phyloP scores from a whole-genome alignment of 2,797 vertebrate genomes.

The Cryptoprocta ferox region DNA sequence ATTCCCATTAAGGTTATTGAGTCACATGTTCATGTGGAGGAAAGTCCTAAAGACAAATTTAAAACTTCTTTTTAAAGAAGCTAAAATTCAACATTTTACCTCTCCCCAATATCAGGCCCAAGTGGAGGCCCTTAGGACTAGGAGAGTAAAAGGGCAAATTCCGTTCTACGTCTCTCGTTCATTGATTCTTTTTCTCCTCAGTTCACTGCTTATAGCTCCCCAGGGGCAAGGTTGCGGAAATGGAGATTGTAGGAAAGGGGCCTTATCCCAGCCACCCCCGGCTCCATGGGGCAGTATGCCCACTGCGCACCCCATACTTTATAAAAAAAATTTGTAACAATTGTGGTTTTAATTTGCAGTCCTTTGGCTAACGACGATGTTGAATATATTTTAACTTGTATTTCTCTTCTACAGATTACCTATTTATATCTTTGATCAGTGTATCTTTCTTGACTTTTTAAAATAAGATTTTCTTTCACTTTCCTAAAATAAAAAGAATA shows the following conservation, averaged over 20 bases:
- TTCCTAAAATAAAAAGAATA: neutral
- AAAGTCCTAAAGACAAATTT: neutral
- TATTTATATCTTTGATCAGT: neutral
- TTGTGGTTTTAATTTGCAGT: neutral
- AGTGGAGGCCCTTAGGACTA: neutral
- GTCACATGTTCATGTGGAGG: neutral
- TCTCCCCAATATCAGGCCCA: neutral
- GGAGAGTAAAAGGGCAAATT: accelerated
- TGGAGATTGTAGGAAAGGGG: neutral
- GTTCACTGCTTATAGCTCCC: neutral
- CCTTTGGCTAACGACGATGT: neutral
- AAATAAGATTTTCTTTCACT: neutral
- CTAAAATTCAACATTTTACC: neutral
- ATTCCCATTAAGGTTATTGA: neutral
- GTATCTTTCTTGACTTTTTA: neutral
- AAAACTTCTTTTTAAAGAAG: neutral
- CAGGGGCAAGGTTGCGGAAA: neutral
- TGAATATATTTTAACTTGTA: neutral
- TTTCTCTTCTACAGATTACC: neutral
- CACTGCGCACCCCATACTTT: neutral
- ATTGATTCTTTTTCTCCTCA: neutral
- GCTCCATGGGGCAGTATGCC: neutral
- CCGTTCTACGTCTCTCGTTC: neutral
- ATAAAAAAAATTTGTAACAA: neutral
- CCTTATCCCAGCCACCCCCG: accelerated